Conservation (phyloP, 2,113 vertebrate genomes). For the Cyphotilapia sp. region DNA sequence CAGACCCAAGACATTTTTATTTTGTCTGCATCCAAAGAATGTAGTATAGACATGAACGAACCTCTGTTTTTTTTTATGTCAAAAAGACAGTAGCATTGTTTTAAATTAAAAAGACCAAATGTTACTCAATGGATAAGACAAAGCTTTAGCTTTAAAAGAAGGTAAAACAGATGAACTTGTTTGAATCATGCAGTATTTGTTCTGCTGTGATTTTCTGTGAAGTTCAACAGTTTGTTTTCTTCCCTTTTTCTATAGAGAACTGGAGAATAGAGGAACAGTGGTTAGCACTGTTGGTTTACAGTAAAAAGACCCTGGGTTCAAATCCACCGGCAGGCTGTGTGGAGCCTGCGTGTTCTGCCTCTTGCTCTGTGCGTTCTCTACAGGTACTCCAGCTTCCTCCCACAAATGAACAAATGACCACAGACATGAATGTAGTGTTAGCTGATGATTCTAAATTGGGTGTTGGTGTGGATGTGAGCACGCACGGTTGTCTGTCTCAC, state of each 20-base stretch:
- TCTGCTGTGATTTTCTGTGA: not conserved
- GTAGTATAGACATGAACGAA: not conserved
- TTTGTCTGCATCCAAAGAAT: not conserved
- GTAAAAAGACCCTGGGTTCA: not conserved
- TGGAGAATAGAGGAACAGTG: not conserved
- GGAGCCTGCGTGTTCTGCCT: rapidly evolving
- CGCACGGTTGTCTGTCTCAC: not conserved
- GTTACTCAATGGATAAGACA: not conserved
- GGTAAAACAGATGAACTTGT: not conserved
- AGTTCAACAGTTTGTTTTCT: not conserved
- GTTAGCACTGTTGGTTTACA: not conserved
- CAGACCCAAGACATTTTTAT: not conserved
- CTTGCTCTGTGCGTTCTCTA: not conserved
- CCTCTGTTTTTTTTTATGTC: not conserved
- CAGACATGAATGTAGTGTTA: not conserved
- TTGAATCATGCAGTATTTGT: not conserved
- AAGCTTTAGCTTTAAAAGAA: not conserved
- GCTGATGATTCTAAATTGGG: not conserved
- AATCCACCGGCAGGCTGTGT: not conserved
- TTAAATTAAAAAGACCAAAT: not conserved
- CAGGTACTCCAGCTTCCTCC: not conserved
- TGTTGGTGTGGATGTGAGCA: not conserved
- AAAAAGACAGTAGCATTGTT: not conserved
- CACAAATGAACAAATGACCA: rapidly evolving
- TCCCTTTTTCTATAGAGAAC: not conserved